Conservation (phyloP, 2,888 invertebrate species). For the Trimorus sp. region DNA sequence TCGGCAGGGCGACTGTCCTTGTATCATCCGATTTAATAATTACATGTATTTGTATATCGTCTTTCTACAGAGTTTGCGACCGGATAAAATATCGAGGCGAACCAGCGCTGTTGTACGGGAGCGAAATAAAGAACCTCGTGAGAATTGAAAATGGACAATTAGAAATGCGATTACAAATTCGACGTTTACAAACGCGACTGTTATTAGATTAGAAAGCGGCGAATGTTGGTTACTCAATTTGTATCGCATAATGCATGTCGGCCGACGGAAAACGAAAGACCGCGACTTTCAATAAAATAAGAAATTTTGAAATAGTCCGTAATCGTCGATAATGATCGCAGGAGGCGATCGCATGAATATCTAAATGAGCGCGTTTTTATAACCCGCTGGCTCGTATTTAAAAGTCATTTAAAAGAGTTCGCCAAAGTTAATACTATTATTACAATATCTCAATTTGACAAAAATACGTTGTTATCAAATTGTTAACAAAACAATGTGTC, state of each 20-base stretch:
- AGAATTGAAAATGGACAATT: no score
- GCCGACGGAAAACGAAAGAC: slow-evolving; percentile 2
- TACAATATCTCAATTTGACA: slow-evolving; percentile 31
- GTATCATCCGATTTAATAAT: no score
- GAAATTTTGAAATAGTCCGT: slow-evolving; percentile 11
- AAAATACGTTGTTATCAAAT: slow-evolving; percentile 33
- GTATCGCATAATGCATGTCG: background rate
- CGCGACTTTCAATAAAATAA: slow-evolving; percentile 17
- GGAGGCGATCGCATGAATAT: slow-evolving; percentile 19
- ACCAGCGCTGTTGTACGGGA: no score
- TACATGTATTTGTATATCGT: no score
- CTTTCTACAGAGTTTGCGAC: no score
- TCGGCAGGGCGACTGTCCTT: no score
- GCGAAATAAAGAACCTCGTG: no score
- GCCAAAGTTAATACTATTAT: slow-evolving; percentile 31
- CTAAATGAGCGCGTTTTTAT: slow-evolving; percentile 37
- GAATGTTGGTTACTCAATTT: background rate
- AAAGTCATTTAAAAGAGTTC: slow-evolving; percentile 52
- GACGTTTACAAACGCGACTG: no score
- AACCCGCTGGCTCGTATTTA: slow-evolving; percentile 34
- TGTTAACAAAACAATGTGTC: slow-evolving; percentile 28
- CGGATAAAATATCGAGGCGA: no score
- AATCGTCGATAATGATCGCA: slow-evolving; percentile 22
- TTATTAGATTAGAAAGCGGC: background rate
- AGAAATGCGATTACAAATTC: no score